Base-by-base conservation (phyloP, 2,113 vertebrate species). In the Ammodytes dubius region DNA sequence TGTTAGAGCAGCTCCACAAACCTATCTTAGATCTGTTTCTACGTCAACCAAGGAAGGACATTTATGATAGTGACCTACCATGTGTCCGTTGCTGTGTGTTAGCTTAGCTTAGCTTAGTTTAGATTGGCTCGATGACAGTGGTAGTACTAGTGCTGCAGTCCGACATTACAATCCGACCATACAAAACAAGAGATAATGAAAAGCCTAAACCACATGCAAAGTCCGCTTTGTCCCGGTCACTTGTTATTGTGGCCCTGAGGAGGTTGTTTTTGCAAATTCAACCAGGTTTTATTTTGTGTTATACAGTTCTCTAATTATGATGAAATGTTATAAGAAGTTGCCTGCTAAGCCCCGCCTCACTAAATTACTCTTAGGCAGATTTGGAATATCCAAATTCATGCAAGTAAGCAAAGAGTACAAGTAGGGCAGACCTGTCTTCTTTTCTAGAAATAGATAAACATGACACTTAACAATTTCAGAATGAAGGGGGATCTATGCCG, bases 181-280 rank as follows among this genome's bases (percentile, higher is more conserved):
- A 73, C 27, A 42, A 59, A 67, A 72, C 70, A n/a, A 6, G 1
- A 3, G 27, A 63, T 58, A 15, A 35, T 49, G 0, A 10, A 40
- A 61, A 40, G 2, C 7, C 4, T 39, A 64, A 85, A 81, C 19
- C 64, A 43, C 60, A 53, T 15, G 67, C 27, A 74, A 87, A 70
- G 8, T 69, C 15, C 12, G 6, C 53, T 49, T 73, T 57, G 68
- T 52, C 42, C n/a, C 0, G 2, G 11, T 37, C 37, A 15, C 2
- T 39, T 54, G n/a, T 12, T 40, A 70, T 66, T 19, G n/a, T n/a
- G n/a, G n/a, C n/a, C n/a, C n/a, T 5, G 45, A 19, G 49, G 57
- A 47, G 27, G 35, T 9, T 9, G 17, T 17, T 4, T 17, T 43
- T 17, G 42, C 35, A 40, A 6, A 11, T 42, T 49, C 14, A 60